Conservation (phyloP, 2,113 vertebrate genomes). For the Azemiops feae region DNA sequence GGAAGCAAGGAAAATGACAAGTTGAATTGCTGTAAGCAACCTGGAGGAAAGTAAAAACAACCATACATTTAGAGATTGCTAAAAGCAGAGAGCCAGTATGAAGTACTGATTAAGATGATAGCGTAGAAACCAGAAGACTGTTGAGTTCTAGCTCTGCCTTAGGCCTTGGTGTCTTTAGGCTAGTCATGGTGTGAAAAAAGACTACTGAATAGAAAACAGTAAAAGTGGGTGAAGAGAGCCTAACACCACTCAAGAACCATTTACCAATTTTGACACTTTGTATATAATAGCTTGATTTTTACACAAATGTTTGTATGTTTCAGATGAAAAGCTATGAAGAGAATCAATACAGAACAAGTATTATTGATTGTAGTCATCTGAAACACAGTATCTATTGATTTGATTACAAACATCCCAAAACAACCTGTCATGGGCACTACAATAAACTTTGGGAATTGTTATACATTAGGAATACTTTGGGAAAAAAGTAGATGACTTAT, state of each 20-base stretch:
- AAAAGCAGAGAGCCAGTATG: background rate
- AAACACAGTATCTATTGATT: background rate
- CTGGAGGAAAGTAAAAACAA: background rate
- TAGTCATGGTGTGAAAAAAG: background rate
- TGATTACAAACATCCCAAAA: background rate
- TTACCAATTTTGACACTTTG: no score
- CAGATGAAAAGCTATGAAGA: background rate
- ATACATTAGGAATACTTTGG: background rate
- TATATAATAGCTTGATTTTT: background rate
- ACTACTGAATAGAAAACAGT: background rate
- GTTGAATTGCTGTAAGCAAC: background rate
- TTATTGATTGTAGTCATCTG: background rate
- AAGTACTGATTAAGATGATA: background rate
- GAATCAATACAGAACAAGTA: background rate
- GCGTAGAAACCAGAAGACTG: background rate
- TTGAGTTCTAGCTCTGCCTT: background rate
- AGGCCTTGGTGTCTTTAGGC: background rate
- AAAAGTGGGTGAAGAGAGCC: no score
- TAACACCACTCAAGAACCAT: no score
- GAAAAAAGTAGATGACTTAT: background rate
- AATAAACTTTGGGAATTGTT: background rate
- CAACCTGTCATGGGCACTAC: background rate
- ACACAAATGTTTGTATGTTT: background rate
- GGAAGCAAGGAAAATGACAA: background rate
- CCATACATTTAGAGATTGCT: background rate